Percentiles rank a stretch among this genome's conserved stretches.
phyloP scores from a whole-genome alignment of 2,113 vertebrate genomes.

The Rafetus swinhoei region DNA sequence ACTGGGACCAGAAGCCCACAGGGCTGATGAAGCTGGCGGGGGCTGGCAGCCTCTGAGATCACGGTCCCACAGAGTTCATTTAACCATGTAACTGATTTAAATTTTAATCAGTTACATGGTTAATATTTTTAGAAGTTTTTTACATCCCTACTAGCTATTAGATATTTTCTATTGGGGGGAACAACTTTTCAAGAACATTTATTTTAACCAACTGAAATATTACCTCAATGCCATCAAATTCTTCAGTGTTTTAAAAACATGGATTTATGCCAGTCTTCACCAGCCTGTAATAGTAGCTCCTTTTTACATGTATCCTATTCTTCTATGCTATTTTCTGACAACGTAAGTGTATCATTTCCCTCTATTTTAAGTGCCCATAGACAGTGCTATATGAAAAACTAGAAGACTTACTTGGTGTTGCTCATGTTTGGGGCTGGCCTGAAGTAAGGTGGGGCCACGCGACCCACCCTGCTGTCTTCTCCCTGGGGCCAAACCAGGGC shows the following conservation, averaged over 20 bases:
- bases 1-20: too few species aligned
- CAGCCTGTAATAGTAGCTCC: neutral
- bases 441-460: too few species aligned
- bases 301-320: neutral
- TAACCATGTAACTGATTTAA: too few species aligned
- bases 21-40: too few species aligned
- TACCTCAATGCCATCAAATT: neutral
- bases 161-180: neutral
- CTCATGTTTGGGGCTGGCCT: too few species aligned
- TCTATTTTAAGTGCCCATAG: neutral
- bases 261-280: neutral
- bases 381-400: neutral
- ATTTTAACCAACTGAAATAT: neutral
- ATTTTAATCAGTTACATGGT: too few species aligned
- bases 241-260: neutral
- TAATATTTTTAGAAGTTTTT: too few species aligned
- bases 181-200: neutral
- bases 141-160: neutral
- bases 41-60: too few species aligned
- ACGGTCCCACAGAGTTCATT: too few species aligned
- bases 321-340: neutral
- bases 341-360: neutral
- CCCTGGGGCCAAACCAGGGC: too few species aligned
- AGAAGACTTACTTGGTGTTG: too few species aligned
- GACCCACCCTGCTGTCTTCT: too few species aligned